Evolutionary conservation across 2,888 invertebrate species (phyloP).

Genomic region (Drosophila maculinotata): DNA sequence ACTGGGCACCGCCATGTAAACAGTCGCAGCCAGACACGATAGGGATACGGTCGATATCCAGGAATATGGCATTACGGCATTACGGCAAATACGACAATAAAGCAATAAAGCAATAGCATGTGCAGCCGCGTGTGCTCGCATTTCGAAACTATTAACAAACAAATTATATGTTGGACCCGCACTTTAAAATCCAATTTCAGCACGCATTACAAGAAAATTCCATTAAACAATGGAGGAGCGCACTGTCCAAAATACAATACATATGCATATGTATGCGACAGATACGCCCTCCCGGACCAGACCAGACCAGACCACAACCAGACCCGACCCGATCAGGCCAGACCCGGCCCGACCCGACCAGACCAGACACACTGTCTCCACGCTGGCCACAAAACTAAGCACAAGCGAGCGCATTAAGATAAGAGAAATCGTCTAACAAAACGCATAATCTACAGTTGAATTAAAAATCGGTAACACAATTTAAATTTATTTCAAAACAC

Average conservation of each 20-base stretch:
- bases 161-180: conserved; percentile 81
- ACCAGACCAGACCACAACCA: too few species aligned
- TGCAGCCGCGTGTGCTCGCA: conserved; percentile 60
- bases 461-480: conserved; percentile 81
- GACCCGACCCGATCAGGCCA: conserved; percentile 29
- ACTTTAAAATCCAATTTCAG: conserved; percentile 80
- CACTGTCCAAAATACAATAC: conserved; percentile 17
- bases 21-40: conserved; percentile 47
- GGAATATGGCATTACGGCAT: too few species aligned
- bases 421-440: conserved; percentile 83
- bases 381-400: conserved; percentile 21
- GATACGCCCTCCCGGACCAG: not conserved
- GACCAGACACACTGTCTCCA: conserved; percentile 72
- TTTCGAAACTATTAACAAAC: conserved; percentile 80
- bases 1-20: conserved; percentile 52
- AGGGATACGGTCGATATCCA: conserved; percentile 22
- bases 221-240: conserved; percentile 73
- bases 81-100: conserved; percentile 1
- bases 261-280: not conserved
- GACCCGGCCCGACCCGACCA: conserved; percentile 55
- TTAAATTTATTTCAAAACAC: conserved; percentile 70
- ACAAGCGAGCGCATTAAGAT: conserved; percentile 76
- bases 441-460: conserved; percentile 81
- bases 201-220: conserved; percentile 80
- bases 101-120: conserved; percentile 19